Conservation (phyloP, 1,140 invertebrate genomes). For the Scaptomyza montana region DNA sequence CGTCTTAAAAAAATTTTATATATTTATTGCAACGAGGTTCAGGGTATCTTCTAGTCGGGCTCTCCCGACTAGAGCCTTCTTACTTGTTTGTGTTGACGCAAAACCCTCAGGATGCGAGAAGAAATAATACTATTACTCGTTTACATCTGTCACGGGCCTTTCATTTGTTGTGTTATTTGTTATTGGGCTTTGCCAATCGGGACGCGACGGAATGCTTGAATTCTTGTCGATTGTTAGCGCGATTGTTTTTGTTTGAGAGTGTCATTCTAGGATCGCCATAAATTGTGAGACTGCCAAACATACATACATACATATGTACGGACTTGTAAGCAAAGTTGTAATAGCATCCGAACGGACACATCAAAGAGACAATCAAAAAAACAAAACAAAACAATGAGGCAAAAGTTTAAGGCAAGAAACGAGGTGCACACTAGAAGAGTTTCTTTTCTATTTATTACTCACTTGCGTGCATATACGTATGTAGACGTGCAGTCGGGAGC, state of each 20-base stretch:
- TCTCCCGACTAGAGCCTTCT: no score
- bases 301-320: constrained; percentile 9
- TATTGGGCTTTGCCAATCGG: no score
- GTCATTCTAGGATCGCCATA: constrained; percentile 58
- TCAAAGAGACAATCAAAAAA: constrained; percentile 66
- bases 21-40: no score
- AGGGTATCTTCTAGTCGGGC: no score
- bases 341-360: constrained; percentile 52
- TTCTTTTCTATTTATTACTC: no score
- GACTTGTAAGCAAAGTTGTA: not conserved
- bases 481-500: no score
- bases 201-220: no score
- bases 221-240: constrained; percentile 37
- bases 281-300: constrained; percentile 34
- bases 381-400: constrained; percentile 44
- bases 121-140: no score
- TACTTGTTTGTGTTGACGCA: no score
- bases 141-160: constrained; percentile 20
- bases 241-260: constrained; percentile 32
- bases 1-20: no score
- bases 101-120: no score
- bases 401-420: not conserved
- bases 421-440: no score
- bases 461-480: not conserved
- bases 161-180: constrained; percentile 20